Evolutionary conservation across 2,888 invertebrate genomes (phyloP).

Genomic region (Ichneumoninae sp.): DNA sequence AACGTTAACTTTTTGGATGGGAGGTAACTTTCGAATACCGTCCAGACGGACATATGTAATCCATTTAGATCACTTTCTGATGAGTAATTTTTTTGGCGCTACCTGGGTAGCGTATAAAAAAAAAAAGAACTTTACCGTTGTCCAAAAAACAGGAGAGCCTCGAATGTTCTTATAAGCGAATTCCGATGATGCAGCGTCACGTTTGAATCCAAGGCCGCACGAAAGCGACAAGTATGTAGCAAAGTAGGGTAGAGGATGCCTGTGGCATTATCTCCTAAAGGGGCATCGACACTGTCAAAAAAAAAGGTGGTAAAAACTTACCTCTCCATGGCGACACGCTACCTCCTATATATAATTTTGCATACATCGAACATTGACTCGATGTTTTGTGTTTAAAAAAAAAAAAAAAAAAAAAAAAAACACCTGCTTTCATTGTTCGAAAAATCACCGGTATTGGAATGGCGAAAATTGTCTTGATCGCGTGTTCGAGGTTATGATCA

Average conservation of each 20-base stretch:
- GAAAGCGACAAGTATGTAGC: conserved; percentile 7
- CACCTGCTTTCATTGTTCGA: background rate
- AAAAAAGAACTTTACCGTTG: conserved; percentile 17
- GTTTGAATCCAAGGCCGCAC: background rate
- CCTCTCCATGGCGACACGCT: background rate
- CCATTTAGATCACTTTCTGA: too few species aligned
- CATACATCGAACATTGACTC: background rate
- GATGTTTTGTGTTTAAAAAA: background rate
- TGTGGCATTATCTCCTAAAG: background rate
- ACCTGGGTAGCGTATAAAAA: conserved; percentile 8
- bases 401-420: too few species aligned
- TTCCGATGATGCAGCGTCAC: conserved; percentile 21
- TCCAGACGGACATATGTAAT: too few species aligned
- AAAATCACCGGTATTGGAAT: conserved; percentile 29
- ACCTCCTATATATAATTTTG: background rate
- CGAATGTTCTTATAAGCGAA: conserved; percentile 11
- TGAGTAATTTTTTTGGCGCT: too few species aligned
- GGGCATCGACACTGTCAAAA: background rate
- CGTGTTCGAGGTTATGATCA: conserved; percentile 1
- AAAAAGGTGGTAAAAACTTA: background rate
- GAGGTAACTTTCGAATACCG: too few species aligned
- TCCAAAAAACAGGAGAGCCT: background rate
- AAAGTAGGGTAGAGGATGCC: background rate
- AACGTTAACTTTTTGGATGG: too few species aligned
- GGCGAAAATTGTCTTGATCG: conserved; percentile 13